These are phyloP conservation scores for Aplodontia rufa DNA, from an alignment of 2,113 vertebrate species.

Conservation along the genomic window DNA sequence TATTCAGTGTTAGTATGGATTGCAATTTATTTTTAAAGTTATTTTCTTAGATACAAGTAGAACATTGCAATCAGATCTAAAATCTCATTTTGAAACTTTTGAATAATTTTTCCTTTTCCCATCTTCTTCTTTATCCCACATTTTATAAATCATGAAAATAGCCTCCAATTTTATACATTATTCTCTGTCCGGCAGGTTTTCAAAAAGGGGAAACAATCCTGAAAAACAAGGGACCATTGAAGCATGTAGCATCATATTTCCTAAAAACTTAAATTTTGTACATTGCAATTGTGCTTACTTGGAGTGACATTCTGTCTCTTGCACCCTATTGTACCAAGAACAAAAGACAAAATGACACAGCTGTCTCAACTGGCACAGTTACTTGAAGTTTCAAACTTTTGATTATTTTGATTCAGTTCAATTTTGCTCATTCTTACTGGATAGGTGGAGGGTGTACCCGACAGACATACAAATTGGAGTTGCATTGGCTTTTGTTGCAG, in stretches of 20 bases:
- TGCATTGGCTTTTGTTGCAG: background rate
- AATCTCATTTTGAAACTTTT: background rate
- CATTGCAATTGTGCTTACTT: constrained; percentile 6
- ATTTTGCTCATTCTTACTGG: constrained; percentile 44
- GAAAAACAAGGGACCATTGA: background rate
- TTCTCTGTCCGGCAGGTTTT: background rate
- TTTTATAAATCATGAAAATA: constrained; percentile 11
- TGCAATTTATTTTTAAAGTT: background rate
- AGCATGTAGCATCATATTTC: background rate
- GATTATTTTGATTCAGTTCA: constrained; percentile 53
- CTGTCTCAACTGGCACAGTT: constrained; percentile 20
- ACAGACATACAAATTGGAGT: background rate
- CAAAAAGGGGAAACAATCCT: constrained; percentile 1
- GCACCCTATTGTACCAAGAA: background rate
- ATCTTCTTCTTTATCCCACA: background rate
- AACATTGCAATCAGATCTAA: background rate
- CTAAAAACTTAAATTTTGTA: background rate
- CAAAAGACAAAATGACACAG: constrained; percentile 51
- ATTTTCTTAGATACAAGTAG: background rate
- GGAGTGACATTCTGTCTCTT: constrained; percentile 25
- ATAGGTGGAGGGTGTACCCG: background rate
- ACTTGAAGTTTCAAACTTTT: constrained; percentile 29
- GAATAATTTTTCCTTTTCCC: background rate
- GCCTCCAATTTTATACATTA: background rate
- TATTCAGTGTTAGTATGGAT: no score